Evolutionary conservation across 2,888 invertebrate genomes (phyloP).

Genomic region (Agrotis ipsilon): DNA sequence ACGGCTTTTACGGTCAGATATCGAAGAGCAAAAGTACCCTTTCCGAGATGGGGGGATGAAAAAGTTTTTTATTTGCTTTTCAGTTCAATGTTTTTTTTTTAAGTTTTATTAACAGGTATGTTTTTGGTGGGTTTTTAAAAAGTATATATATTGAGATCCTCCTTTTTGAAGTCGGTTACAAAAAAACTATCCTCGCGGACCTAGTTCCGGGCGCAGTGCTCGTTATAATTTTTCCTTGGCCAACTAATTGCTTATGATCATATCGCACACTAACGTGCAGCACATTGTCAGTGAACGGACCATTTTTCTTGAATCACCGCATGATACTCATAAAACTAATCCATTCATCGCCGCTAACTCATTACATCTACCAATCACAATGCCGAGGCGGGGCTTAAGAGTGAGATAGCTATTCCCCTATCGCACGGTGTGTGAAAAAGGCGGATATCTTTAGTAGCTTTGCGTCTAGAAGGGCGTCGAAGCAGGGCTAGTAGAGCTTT

Average conservation of each 20-base stretch:
- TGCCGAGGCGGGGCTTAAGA: conserved; percentile 73
- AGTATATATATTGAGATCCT: too few relatives aligned
- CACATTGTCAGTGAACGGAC: conserved; percentile 33
- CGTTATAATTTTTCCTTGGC: background rate
- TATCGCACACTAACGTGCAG: conserved; percentile 32
- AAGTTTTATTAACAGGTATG: too few relatives aligned
- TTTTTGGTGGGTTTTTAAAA: too few relatives aligned
- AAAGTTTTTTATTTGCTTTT: too few relatives aligned
- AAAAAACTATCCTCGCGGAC: too few relatives aligned
- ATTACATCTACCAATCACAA: conserved; percentile 70
- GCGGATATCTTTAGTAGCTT: conserved; percentile 47
- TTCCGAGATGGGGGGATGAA: too few relatives aligned
- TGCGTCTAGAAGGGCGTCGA: conserved; percentile 68
- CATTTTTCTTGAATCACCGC: conserved; percentile 51
- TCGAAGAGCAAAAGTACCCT: too few relatives aligned
- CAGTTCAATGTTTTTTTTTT: too few relatives aligned
- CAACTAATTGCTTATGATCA: conserved; percentile 19
- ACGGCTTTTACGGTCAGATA: too few relatives aligned
- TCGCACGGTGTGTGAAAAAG: conserved; percentile 61
- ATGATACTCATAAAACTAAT: conserved; percentile 59
- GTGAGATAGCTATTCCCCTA: conserved; percentile 60
- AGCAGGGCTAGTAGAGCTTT: conserved; percentile 54
- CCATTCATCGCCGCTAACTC: conserved; percentile 65
- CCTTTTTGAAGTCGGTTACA: too few relatives aligned
- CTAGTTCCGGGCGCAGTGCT: too few relatives aligned